phyloP scores from a whole-genome alignment of 2,888 invertebrate species.

The Chaetoderma sp. region DNA sequence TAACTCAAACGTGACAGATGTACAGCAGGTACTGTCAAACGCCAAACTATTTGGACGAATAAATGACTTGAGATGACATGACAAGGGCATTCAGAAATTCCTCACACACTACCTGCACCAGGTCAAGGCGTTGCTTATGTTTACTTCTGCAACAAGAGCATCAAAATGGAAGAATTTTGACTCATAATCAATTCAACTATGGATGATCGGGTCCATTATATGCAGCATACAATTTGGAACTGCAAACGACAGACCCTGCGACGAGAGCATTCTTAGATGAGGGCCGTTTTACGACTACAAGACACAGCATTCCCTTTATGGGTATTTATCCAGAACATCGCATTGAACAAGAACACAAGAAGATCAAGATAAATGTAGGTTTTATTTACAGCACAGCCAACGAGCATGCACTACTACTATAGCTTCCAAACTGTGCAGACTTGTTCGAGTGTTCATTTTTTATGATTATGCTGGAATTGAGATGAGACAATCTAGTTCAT shows the following conservation, averaged over 20 bases:
- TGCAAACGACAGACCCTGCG: constrained; percentile 2
- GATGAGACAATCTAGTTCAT: background rate
- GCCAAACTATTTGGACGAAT: background rate
- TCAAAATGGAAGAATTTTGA: background rate
- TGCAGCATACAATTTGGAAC: background rate
- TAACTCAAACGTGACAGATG: too few species aligned
- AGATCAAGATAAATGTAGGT: too few species aligned
- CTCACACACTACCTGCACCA: background rate
- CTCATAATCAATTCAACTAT: background rate
- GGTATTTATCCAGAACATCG: too few species aligned
- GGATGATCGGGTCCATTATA: background rate
- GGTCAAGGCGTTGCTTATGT: background rate
- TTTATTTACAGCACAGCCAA: too few species aligned
- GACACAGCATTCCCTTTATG: too few species aligned
- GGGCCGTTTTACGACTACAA: background rate
- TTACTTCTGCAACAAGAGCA: background rate
- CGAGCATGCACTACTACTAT: too few species aligned
- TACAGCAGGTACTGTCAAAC: too few species aligned
- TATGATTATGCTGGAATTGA: background rate
- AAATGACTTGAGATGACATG: background rate
- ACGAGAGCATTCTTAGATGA: background rate
- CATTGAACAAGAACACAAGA: too few species aligned
- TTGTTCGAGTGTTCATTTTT: too few species aligned
- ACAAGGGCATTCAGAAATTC: background rate
- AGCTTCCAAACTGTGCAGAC: too few species aligned